A percentile compares a stretch with the other conserved stretches of the same genome.
Evolutionary conservation across 2,888 invertebrate genomes (phyloP).

Genomic region (Nudaria mundana): DNA sequence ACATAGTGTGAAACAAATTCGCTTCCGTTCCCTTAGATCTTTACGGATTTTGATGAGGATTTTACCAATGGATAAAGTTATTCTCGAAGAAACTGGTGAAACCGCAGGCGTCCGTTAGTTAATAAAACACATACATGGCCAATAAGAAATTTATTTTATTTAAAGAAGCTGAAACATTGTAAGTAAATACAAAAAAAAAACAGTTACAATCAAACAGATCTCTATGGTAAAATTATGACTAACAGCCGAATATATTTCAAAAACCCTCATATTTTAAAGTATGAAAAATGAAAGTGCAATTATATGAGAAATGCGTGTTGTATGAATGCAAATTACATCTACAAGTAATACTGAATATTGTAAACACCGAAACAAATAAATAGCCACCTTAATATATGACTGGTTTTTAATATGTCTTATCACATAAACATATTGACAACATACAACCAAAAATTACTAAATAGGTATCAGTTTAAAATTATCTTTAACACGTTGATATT

Average conservation of each 20-base stretch:
- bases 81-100: no score
- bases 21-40: no score
- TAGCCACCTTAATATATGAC: constrained; percentile 39
- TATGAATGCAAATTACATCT: constrained; percentile 34
- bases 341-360: constrained; percentile 43
- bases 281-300: constrained; percentile 32
- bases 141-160: constrained; percentile 66
- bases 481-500: no score
- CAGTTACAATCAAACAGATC: constrained; percentile 49
- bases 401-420: constrained; percentile 44
- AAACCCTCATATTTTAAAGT: constrained; percentile 23
- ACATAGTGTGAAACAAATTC: no score
- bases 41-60: no score
- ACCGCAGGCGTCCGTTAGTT: no score
- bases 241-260: constrained; percentile 41
- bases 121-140: constrained; percentile 33
- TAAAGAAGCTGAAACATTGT: constrained; percentile 61
- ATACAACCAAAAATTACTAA: no score
- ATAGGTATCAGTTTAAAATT: no score
- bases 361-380: constrained; percentile 23
- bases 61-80: no score
- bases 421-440: no score
- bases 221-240: constrained; percentile 35
- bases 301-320: constrained; percentile 26
- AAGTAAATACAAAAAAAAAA: constrained; percentile 75